These are phyloP conservation scores for Polyommatus iphigenia DNA, from an alignment of 2,888 invertebrate genomes.

Conservation along the genomic window DNA sequence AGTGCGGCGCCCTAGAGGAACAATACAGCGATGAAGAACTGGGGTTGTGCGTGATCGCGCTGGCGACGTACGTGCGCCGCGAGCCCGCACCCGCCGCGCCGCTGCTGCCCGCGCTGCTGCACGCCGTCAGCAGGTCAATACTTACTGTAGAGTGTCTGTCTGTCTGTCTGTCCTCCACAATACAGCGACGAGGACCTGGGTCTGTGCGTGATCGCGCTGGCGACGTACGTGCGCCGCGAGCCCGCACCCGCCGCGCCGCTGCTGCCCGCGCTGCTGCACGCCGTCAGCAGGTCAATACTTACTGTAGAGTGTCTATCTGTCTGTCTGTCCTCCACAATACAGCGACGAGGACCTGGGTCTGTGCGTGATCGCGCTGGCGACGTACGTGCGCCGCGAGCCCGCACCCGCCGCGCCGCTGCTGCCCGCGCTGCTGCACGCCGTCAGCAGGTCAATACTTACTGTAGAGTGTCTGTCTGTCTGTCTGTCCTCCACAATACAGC, in stretches of 20 bases:
- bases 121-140: slow-evolving; percentile 89
- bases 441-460: slow-evolving; percentile 84
- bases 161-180: slow-evolving; percentile 61
- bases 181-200: slow-evolving; percentile 99
- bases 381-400: slow-evolving; percentile 98
- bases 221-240: slow-evolving; percentile 97
- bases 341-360: slow-evolving; percentile 92
- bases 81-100: slow-evolving; percentile 98
- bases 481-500: too few species aligned
- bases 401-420: slow-evolving; percentile 95
- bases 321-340: too few species aligned
- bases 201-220: slow-evolving; percentile 94
- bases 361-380: slow-evolving; percentile 95
- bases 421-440: slow-evolving; percentile 93
- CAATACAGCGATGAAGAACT: slow-evolving; percentile 98
- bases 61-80: slow-evolving; percentile 97
- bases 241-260: slow-evolving; percentile 96
- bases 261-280: slow-evolving; percentile 93
- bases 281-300: slow-evolving; percentile 87
- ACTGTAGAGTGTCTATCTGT: not conserved
- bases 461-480: too few species aligned
- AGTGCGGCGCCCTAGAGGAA: slow-evolving; percentile 93
- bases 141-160: not conserved
- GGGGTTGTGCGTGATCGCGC: slow-evolving; percentile 94
- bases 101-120: slow-evolving; percentile 93